Conservation (phyloP, 2,888 invertebrate genomes). For the Brachyptera putata region DNA sequence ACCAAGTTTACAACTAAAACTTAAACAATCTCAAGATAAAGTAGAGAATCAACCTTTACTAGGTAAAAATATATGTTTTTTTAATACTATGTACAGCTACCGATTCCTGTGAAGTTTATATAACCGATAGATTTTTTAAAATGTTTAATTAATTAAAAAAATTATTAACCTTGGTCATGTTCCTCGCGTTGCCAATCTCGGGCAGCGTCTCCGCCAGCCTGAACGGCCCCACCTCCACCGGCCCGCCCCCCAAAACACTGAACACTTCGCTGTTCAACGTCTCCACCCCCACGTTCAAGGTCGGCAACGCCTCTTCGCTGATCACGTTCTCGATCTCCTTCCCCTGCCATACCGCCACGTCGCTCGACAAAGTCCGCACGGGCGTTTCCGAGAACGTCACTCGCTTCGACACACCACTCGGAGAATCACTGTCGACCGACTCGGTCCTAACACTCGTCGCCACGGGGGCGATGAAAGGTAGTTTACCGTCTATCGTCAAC, state of each 20-base stretch:
- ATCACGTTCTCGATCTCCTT: neutral
- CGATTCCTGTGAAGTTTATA: no score
- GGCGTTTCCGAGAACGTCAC: slow-evolving; percentile 8
- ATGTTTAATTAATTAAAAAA: no score
- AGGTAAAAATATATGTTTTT: no score
- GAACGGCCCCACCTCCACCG: slow-evolving; percentile 21
- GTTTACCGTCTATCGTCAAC: neutral
- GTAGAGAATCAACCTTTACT: no score
- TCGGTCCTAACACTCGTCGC: no score
- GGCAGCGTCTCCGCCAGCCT: slow-evolving; percentile 20
- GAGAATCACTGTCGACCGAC: no score
- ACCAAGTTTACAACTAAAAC: no score
- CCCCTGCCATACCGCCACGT: neutral
- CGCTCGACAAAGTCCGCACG: neutral
- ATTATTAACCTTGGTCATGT: slow-evolving; percentile 84
- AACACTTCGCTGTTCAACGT: neutral
- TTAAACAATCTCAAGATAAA: no score
- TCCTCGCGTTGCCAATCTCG: slow-evolving; percentile 62
- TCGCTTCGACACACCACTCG: neutral
- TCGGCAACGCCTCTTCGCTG: neutral
- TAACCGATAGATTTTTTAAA: no score
- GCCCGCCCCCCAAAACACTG: no score
- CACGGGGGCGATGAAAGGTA: neutral
- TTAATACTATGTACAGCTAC: no score
- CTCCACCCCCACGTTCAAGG: neutral